A percentile compares a stretch with the other conserved stretches of the same genome.
Evolutionary conservation across 1,140 invertebrate species (phyloP).

Genomic region (Zophobas atratus): DNA sequence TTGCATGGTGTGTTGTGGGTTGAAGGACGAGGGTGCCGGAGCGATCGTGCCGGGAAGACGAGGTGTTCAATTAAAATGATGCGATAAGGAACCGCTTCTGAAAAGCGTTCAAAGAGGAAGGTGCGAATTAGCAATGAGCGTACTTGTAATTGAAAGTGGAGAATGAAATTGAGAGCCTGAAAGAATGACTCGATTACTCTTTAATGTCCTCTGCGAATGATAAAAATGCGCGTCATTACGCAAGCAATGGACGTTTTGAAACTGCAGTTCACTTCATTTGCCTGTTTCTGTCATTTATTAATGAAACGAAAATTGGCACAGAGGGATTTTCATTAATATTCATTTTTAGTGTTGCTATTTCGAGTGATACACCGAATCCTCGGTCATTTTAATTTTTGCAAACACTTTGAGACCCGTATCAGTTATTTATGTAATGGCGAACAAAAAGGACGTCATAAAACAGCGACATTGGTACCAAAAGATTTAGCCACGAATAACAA

Average conservation of each 20-base stretch:
- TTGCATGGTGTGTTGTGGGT: background rate
- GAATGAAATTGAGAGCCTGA: conserved; percentile 12
- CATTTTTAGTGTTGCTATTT: background rate
- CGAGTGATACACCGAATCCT: too few relatives aligned
- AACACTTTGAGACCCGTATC: too few relatives aligned
- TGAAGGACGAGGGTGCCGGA: background rate
- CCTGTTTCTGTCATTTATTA: conserved; percentile 9
- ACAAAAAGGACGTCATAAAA: too few relatives aligned
- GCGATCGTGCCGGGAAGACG: conserved; percentile 1
- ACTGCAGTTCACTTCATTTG: background rate
- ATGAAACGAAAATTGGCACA: background rate
- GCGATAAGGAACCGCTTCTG: conserved; percentile 6
- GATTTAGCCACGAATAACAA: too few relatives aligned
- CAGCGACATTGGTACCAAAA: too few relatives aligned
- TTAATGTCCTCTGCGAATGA: conserved; percentile 28
- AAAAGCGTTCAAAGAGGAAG: conserved; percentile 8
- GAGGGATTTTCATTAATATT: background rate
- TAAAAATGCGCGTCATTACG: conserved; percentile 34
- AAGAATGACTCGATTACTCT: conserved; percentile 25
- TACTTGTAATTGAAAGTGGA: conserved; percentile 24
- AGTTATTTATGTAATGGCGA: too few relatives aligned
- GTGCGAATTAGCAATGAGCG: conserved; percentile 27
- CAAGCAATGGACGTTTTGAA: conserved; percentile 23
- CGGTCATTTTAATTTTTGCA: too few relatives aligned
- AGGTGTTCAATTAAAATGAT: conserved; percentile 11